phyloP scores from a whole-genome alignment of 2,888 invertebrate genomes.

The Bombyx huttoni region DNA sequence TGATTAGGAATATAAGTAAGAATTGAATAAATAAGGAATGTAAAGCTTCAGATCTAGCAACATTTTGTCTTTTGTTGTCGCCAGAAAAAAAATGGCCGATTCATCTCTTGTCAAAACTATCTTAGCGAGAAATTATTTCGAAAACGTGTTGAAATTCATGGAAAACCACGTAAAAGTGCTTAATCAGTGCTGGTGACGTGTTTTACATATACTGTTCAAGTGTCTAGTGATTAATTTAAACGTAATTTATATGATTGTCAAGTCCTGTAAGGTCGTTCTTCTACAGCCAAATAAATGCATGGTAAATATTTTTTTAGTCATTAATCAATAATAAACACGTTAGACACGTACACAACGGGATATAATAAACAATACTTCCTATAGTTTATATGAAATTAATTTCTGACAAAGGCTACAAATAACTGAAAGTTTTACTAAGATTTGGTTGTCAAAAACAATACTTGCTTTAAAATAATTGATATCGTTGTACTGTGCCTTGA shows the following conservation, averaged over 20 bases:
- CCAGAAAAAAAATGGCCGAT: constrained; percentile 59
- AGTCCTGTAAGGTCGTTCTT: constrained; percentile 22
- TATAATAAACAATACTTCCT: not conserved
- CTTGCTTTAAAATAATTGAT: not conserved
- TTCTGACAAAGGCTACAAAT: not conserved
- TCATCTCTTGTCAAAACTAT: constrained; percentile 55
- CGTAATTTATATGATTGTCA: constrained; percentile 25
- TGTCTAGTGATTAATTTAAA: constrained; percentile 8
- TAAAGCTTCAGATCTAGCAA: constrained; percentile 20
- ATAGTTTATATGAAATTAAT: not conserved
- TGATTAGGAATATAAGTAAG: not conserved
- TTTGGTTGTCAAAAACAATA: not conserved
- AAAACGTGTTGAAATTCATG: constrained; percentile 46
- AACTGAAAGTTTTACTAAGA: not conserved
- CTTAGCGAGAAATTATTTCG: constrained; percentile 35
- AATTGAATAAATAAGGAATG: not conserved
- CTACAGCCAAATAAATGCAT: constrained; percentile 48
- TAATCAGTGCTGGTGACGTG: constrained; percentile 31
- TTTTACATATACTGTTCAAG: constrained; percentile 7
- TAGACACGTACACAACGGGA: not conserved
- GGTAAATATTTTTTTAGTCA: constrained; percentile 38
- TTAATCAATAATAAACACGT: constrained; percentile 3
- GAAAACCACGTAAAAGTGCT: constrained; percentile 21
- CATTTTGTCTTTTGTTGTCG: constrained; percentile 45
- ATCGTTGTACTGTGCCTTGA: constrained; percentile 13